Evolutionary conservation across 2,797 vertebrate genomes (phyloP).

Genomic region (Fistularia tabacaria): DNA sequence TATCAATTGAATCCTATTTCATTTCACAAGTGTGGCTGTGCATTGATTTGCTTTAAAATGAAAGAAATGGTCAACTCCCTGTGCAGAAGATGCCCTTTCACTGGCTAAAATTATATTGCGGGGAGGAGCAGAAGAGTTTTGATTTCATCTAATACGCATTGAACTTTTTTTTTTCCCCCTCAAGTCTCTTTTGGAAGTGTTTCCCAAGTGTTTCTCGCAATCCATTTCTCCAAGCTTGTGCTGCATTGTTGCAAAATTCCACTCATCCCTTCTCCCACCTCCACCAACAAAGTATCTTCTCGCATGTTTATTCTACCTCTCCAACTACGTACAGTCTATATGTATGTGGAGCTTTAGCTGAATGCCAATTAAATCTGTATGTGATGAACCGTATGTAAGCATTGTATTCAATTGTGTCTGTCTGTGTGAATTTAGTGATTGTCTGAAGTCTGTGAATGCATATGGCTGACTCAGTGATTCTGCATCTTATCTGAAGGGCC

Average conservation of each 20-base stretch:
- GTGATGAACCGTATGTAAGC: slow-evolving; percentile 48
- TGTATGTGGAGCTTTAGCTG: slow-evolving; percentile 32
- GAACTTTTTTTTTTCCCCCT: not conserved
- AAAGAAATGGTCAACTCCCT: no score
- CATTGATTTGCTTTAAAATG: no score
- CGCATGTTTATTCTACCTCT: slow-evolving; percentile 11
- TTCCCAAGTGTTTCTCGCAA: not conserved
- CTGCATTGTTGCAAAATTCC: no score
- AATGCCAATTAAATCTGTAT: slow-evolving; percentile 45
- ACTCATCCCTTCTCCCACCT: slow-evolving; percentile 8
- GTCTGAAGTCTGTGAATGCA: slow-evolving; percentile 69
- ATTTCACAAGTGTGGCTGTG: no score
- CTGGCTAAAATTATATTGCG: no score
- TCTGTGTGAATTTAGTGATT: slow-evolving; percentile 63
- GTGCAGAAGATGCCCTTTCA: no score
- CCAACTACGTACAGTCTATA: slow-evolving; percentile 5
- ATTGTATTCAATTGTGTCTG: slow-evolving; percentile 23
- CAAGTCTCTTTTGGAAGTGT: not conserved
- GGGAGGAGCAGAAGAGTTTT: no score
- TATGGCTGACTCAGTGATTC: slow-evolving; percentile 74
- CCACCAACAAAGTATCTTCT: slow-evolving; percentile 14
- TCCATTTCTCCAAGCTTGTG: not conserved
- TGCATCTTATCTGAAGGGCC: slow-evolving; percentile 74
- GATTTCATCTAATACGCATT: no score
- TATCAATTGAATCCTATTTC: no score